phyloP scores from a whole-genome alignment of 2,888 invertebrate genomes.

The Leucania comma region DNA sequence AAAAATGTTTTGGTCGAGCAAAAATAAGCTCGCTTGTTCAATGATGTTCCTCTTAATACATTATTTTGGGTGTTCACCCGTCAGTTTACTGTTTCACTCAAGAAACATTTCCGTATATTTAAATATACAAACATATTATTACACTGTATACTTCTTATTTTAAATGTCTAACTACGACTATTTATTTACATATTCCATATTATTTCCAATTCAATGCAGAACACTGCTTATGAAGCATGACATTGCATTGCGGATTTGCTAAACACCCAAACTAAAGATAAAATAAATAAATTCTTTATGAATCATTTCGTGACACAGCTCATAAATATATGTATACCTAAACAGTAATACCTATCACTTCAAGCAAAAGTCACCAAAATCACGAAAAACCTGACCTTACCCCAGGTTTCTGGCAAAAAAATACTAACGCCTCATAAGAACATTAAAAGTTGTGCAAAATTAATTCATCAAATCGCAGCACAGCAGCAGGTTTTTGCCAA shows the following conservation, averaged over 20 bases:
- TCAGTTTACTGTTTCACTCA: not conserved
- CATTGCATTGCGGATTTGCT: not conserved
- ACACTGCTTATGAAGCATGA: conserved; percentile 23
- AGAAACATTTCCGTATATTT: not conserved
- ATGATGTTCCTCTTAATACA: not conserved
- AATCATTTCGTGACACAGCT: conserved; percentile 17
- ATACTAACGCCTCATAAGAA: not conserved
- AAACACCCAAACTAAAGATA: conserved; percentile 21
- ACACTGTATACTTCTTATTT: not conserved
- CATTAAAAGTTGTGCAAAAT: not conserved
- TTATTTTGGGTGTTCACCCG: not conserved
- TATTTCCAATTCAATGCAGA: not conserved
- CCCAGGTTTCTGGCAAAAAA: not conserved
- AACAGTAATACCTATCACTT: not conserved
- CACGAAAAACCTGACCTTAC: not conserved
- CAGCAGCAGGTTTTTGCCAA: not conserved
- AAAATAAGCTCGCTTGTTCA: too few relatives aligned
- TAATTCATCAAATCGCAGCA: not conserved
- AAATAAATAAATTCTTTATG: conserved; percentile 25
- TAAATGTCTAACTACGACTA: not conserved
- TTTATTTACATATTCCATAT: not conserved
- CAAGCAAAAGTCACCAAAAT: not conserved
- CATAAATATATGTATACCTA: not conserved
- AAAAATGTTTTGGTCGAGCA: too few relatives aligned
- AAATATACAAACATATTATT: not conserved